phyloP scores from a whole-genome alignment of 2,113 vertebrate genomes.

The Murina feae region DNA sequence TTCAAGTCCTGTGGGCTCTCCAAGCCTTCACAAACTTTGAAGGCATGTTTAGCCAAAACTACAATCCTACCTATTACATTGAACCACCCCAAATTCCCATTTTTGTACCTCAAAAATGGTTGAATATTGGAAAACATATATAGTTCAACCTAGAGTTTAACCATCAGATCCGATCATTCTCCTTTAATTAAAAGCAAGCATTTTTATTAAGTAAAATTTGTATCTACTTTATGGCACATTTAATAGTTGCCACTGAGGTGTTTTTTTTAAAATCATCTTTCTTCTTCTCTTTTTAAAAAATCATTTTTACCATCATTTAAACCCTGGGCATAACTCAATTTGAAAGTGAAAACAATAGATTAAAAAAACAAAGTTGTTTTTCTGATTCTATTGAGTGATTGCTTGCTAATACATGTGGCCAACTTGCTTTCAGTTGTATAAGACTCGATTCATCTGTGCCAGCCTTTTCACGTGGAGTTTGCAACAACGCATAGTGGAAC shows the following conservation, averaged over 20 bases:
- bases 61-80: not conserved
- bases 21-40: not conserved
- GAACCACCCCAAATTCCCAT: not conserved
- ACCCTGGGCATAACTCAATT: not conserved
- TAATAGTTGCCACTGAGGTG: not conserved
- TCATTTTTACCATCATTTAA: not conserved
- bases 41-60: not conserved
- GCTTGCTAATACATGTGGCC: not conserved
- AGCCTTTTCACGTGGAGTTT: not conserved
- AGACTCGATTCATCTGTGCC: not conserved
- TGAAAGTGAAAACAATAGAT: not conserved
- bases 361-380: not conserved
- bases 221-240: not conserved
- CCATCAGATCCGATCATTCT: not conserved
- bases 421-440: not conserved
- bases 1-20: not conserved
- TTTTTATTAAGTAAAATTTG: not conserved
- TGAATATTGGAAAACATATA: not conserved
- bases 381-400: not conserved
- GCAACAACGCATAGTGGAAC: not conserved
- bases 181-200: not conserved
- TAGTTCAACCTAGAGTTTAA: not conserved
- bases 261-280: not conserved
- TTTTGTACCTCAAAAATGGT: not conserved
- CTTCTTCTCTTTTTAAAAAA: not conserved